Percentiles rank a stretch among this genome's conserved stretches.
Conservation (phyloP, 2,888 invertebrate species). For the Synergus laeviventris region DNA sequence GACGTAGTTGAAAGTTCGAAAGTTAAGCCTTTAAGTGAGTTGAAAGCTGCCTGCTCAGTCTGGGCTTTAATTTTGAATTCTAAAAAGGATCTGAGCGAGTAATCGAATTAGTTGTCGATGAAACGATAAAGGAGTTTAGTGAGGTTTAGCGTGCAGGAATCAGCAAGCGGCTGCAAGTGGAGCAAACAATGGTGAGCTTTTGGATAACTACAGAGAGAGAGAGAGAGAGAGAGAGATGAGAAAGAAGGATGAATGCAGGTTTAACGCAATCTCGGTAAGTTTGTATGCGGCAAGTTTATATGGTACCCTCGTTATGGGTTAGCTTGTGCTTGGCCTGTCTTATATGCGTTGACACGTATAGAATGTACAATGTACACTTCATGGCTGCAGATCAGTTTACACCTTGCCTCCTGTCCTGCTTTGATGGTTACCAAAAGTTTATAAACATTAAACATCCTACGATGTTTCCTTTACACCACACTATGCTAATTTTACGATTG, state of each 20-base stretch:
- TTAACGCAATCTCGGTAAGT: constrained; percentile 35
- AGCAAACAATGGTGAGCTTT: constrained; percentile 26
- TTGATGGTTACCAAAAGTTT: constrained; percentile 2
- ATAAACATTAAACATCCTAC: constrained; percentile 20
- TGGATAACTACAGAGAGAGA: not conserved
- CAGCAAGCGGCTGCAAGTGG: constrained; percentile 34
- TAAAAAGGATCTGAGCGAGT: constrained; percentile 10
- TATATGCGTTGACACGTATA: not conserved
- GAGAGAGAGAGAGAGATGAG: not conserved
- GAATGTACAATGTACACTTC: not conserved
- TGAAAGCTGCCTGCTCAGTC: not conserved
- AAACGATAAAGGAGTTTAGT: constrained; percentile 37
- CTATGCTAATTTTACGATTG: constrained; percentile 1
- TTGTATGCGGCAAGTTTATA: constrained; percentile 39
- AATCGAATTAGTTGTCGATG: constrained; percentile 38
- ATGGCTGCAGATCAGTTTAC: constrained; percentile 14
- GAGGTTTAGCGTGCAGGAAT: constrained; percentile 4
- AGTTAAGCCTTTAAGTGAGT: not conserved
- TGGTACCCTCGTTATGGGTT: constrained; percentile 26
- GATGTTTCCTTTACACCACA: not conserved
- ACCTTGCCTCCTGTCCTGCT: not conserved
- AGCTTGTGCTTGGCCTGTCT: constrained; percentile 3
- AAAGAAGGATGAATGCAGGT: constrained; percentile 19
- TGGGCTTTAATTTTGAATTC: constrained; percentile 20
- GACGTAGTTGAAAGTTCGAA: not conserved